Percentiles rank a stretch among this genome's conserved stretches.
Conservation (phyloP, 1,140 invertebrate species). For the Drosophila setifemur region DNA sequence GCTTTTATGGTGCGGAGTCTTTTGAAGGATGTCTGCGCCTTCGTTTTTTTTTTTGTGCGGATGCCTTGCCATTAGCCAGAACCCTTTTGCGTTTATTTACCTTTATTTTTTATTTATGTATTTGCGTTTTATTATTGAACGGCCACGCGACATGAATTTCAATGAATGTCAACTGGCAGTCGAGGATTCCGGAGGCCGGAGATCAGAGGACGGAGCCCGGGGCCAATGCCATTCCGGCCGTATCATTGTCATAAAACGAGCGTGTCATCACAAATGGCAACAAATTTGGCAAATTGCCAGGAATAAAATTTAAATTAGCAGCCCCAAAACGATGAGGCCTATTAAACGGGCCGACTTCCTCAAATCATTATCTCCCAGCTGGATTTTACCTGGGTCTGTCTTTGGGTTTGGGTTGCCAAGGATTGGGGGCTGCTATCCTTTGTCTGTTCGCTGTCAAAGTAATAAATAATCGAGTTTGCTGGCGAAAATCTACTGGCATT, state of each 20-base stretch:
- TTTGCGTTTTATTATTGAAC: slow-evolving; percentile 80
- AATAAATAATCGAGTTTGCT: slow-evolving; percentile 36
- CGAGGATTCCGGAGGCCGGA: neutral
- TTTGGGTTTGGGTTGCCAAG: too few species aligned
- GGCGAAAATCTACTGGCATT: slow-evolving; percentile 4
- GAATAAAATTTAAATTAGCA: slow-evolving; percentile 81
- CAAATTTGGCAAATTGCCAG: slow-evolving; percentile 78
- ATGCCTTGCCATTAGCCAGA: slow-evolving; percentile 65
- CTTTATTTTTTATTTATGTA: slow-evolving; percentile 81
- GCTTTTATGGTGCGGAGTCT: slow-evolving; percentile 49
- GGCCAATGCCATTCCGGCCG: slow-evolving; percentile 30
- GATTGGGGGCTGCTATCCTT: slow-evolving; percentile 8
- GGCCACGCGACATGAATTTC: slow-evolving; percentile 75
- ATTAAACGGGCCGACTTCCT: slow-evolving; percentile 45
- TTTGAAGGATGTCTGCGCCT: slow-evolving; percentile 22
- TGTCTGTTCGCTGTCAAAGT: slow-evolving; percentile 27
- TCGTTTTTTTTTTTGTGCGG: neutral
- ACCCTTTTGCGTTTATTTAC: slow-evolving; percentile 80
- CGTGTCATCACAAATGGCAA: slow-evolving; percentile 78
- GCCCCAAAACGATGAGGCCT: slow-evolving; percentile 33
- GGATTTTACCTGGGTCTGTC: slow-evolving; percentile 38
- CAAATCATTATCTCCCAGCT: slow-evolving; percentile 37
- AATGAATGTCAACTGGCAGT: slow-evolving; percentile 70
- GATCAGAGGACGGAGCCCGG: too few species aligned
- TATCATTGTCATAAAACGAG: slow-evolving; percentile 75